Base-by-base conservation (phyloP, 2,113 vertebrate genomes). In the Tautogolabrus adspersus region DNA sequence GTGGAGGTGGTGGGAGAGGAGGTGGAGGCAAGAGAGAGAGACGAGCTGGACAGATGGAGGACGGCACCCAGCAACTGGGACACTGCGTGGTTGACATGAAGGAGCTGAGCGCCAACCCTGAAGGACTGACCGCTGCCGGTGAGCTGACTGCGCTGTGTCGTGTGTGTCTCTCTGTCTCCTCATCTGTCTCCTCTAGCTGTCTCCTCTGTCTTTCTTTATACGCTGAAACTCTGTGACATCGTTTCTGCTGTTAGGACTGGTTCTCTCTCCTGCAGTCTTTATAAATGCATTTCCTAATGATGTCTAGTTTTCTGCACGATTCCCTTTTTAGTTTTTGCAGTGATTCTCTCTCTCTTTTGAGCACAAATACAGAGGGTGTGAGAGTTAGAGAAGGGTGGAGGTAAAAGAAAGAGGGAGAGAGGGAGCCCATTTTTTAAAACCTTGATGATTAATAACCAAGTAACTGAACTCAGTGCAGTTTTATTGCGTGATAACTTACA, bases 81-180 rank as follows among this genome's bases (percentile, higher is more conserved):
- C 87, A 87, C 85, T 93, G 92, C 82, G 65, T 87, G 86, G 91
- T 92, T 86, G 90, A 93, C 84, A 91, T 93, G 90, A 90, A 84
- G 84, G 89, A 89, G 84, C 83, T 88, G 81, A 89, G 83, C 6
- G 88, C 86, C 63, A 72, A 77, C 80, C 84, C 89, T 71, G 86
- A 87, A 83, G 87, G 87, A 84, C 83, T 88, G 83, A 82, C 73
- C 10, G 83, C 79, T 75, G 88, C 88, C 13, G 90, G 91, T 93
- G 79, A 93, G 91, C 78, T 78, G 71, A 65, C 79, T 75, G 78
- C 76, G 54, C 80, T 79, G 70, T 85, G 54, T 72, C 70, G 34
- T 73, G 42, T 69, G 40, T 74, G 42, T 63, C 38, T 60, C 34
- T 66, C 84, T 86, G 77, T 77, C 47, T 73, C 19, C 69, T 52